Evolutionary conservation across 92 coral and sea anemone genomes (phyloP).

Genomic region (Montipora capitata): DNA sequence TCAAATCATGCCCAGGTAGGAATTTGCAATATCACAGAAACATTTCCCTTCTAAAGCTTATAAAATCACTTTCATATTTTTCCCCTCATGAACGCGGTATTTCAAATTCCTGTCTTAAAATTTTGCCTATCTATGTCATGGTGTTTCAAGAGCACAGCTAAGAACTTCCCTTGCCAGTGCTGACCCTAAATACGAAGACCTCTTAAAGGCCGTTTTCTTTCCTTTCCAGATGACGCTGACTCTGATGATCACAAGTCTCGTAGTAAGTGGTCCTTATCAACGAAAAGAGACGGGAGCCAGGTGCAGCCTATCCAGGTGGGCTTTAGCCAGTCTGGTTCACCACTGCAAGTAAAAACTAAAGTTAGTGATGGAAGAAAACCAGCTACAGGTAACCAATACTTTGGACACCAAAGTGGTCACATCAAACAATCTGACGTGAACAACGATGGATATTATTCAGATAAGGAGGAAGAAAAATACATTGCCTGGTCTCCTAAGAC

Average conservation of each 20-base stretch:
- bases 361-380: background rate
- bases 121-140: too few species aligned
- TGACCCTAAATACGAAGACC: background rate
- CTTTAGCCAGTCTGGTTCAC: background rate
- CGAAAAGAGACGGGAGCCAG: slow-evolving; percentile 12
- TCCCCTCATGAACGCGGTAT: too few species aligned
- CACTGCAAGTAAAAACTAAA: background rate
- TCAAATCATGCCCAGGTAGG: slow-evolving; percentile 78
- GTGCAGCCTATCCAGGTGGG: background rate
- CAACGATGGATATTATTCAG: background rate
- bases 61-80: too few species aligned
- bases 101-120: too few species aligned
- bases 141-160: too few species aligned
- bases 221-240: background rate
- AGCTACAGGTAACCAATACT: background rate
- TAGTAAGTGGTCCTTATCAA: background rate
- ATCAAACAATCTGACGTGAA: background rate
- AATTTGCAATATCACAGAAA: background rate
- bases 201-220: background rate
- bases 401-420: background rate
- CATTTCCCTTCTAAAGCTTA: background rate
- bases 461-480: slow-evolving; percentile 8
- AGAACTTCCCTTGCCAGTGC: too few species aligned
- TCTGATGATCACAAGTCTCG: background rate
- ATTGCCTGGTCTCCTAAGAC: slow-evolving; percentile 10